Evolutionary conservation across 2,797 vertebrate species (phyloP), one percentile per base, ranked within the genome.

Genomic region (Falco cherrug): DNA sequence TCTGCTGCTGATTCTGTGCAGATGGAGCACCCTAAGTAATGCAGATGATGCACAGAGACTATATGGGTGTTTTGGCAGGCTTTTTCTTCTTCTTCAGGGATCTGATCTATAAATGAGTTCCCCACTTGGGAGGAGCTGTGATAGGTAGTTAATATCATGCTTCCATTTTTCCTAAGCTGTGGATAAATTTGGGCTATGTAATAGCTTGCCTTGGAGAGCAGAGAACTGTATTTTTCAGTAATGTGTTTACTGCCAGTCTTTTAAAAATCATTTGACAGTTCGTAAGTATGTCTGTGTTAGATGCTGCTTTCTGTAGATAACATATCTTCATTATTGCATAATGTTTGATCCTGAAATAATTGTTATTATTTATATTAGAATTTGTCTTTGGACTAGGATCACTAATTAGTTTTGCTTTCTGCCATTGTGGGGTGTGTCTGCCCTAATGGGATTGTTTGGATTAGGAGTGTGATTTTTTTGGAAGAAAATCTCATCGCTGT

Each of bases 361-460:
- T 79, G 24, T 10, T 37, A 37, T 37, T 37, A 56, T 84, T 61
- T 80, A 16, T 31, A 43, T 31, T 0, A 5, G 31, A 37, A 10
- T 25, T 89, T 89, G 80, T 67, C 19, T 84, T 84, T 79, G 43
- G 29, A 59, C 5, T 76, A 12, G 4, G 11, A 35, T 73, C 28
- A 29, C 25, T 74, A 11, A 17, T 56, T 81, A 26, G 3, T 76
- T 92, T 75, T 87, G 5, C 29, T 4, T 61, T 61, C 37, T 83
- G 15, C 16, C 9, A 3, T 29, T 19, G 4, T 43, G 24, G 21
- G 2, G 1, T 47, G 2, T n/a, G 41, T 41, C 39, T 45, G 7
- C 47, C 19, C 18, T 87, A 28, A 37, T 43, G 41, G 45, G 8
- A 5, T n/a, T 37, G 8, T 73, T 64, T 48, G 10, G 57, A 37